A percentile compares a stretch with the other conserved stretches of the same genome.
phyloP scores from a whole-genome alignment of 2,113 vertebrate genomes.

The Pluvianellus socialis region DNA sequence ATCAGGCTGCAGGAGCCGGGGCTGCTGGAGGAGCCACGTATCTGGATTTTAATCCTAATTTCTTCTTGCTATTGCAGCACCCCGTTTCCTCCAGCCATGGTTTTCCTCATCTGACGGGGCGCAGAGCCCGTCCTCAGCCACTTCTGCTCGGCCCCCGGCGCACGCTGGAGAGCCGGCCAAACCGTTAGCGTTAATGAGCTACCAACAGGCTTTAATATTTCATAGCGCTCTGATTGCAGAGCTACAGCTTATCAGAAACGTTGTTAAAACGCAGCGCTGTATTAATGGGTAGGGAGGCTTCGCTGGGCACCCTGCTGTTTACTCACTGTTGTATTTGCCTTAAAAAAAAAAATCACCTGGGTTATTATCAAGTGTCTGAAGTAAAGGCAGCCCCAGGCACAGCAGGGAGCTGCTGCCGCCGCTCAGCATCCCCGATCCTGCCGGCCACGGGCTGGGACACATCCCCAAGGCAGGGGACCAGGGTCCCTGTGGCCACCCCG shows the following conservation, averaged over 20 bases:
- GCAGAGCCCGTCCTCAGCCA: not conserved
- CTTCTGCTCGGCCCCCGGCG: not conserved
- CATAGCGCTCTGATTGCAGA: conserved; percentile 29
- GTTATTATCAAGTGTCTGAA: not conserved
- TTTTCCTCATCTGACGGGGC: fast-evolving
- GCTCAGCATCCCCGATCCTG: not conserved
- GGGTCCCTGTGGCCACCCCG: fast-evolving
- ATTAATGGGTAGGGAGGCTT: not conserved
- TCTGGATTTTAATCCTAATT: not conserved
- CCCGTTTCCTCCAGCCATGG: not conserved
- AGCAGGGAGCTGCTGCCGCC: not conserved
- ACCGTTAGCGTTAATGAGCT: conserved; percentile 14
- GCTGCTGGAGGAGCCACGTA: not conserved
- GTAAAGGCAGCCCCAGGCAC: not conserved
- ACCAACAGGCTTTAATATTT: conserved; percentile 74
- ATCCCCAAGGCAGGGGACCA: not conserved
- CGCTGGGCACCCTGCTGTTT: not conserved
- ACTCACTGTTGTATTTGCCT: not conserved
- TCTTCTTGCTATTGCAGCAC: too few species aligned
- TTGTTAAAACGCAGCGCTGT: conserved; percentile 31
- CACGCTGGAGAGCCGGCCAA: not conserved
- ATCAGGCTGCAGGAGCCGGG: not conserved
- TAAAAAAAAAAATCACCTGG: not conserved
- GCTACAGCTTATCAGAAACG: conserved; percentile 50
- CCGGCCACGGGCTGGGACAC: fast-evolving